Conservation (phyloP, 2,888 invertebrate genomes). For the Acanthopleura granulata region DNA sequence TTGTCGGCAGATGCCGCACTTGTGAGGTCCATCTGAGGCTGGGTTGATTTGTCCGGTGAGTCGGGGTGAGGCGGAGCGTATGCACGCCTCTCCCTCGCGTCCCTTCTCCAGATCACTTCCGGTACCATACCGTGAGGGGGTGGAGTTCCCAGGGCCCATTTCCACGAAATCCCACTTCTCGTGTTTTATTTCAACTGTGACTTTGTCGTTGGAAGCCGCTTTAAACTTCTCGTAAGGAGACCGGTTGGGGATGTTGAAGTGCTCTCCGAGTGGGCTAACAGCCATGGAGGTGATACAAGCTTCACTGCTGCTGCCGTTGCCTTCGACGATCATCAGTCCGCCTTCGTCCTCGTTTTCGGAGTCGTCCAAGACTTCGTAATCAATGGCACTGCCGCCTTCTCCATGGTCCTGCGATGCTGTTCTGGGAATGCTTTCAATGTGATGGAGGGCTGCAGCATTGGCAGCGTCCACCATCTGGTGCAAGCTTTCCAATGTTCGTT, state of each 20-base stretch:
- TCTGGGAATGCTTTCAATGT: neutral
- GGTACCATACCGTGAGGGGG: neutral
- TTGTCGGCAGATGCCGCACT: constrained; percentile 58
- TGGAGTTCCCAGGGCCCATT: constrained; percentile 27
- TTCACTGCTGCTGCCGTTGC: neutral
- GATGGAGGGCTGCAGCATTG: neutral
- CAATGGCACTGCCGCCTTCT: neutral
- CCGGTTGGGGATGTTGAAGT: constrained; percentile 27
- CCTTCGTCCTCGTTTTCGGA: constrained; percentile 22
- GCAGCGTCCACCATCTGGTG: constrained; percentile 70
- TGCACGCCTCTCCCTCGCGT: neutral
- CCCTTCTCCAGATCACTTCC: constrained; percentile 10
- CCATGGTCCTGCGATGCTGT: neutral
- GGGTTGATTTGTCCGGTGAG: neutral
- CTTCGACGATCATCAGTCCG: constrained; percentile 16
- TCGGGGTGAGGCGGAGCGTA: neutral
- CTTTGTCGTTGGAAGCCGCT: constrained; percentile 42
- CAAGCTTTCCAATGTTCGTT: constrained; percentile 92
- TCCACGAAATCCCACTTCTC: constrained; percentile 43
- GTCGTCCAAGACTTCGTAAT: neutral
- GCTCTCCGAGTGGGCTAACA: constrained; percentile 22
- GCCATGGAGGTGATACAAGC: neutral
- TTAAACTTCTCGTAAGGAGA: constrained; percentile 38
- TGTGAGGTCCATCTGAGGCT: constrained; percentile 30
- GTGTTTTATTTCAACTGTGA: constrained; percentile 52